Evolutionary conservation across 2,797 vertebrate genomes (phyloP), one percentile per base, ranked within the genome.

Genomic region (Garrulus glandarius): DNA sequence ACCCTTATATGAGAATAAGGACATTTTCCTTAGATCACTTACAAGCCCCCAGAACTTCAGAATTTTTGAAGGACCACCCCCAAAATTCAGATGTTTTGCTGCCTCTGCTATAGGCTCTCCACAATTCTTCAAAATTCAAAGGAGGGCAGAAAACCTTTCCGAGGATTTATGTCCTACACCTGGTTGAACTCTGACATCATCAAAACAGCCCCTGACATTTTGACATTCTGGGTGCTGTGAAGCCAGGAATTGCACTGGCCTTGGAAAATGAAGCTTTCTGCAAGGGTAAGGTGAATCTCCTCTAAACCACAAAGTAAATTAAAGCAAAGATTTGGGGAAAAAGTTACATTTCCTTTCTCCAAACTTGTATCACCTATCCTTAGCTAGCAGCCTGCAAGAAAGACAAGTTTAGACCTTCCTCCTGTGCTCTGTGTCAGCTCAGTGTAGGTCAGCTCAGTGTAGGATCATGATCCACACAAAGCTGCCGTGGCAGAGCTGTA

Each of bases 21-120:
- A 47, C 7, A 30, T 43, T 77, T 87, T 82, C 43, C 9, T 39
- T 34, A 55, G 11, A 32, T 37, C 7, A 19, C 19, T 41, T 57
- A 39, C 0, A 5, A 36, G 0, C 1, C 16, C 10, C 1, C 0
- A 44, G 29, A 85, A 52, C 5, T 64, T 83, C 15, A 23, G 23
- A 41, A 12, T 22, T 77, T 46, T 34, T 56, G 27, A 84, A 74
- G 36, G 22, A 47, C 20, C 37, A 7, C 56, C 18, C 15, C 50
- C 17, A 53, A 39, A 56, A 37, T 49, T 53, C 53, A 79, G 23
- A 9, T 49, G 8, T 36, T 93, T 75, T 77, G 7, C 34, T 75
- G 19, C 17, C 26, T 87, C 26, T 37, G 11, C 37, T 70, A 30
- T 15, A 63, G 15, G 34, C 6, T 67, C 49, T 60, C 47, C 44